Evolutionary conservation across 2,797 vertebrate species (phyloP), one percentile per base, ranked within the genome.

Genomic region (Poeciliopsis infans): DNA sequence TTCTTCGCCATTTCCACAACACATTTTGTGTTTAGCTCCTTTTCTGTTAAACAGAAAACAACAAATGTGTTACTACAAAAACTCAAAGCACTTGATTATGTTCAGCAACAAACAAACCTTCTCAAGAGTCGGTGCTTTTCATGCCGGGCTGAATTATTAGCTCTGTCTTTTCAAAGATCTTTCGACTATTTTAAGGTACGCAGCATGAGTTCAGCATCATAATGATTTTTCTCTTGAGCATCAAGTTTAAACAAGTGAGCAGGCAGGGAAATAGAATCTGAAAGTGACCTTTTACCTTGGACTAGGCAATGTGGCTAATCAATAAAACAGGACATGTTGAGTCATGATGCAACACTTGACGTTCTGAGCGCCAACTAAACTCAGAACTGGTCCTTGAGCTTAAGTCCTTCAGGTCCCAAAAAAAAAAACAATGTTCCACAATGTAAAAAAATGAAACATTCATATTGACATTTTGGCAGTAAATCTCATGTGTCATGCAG

Each of bases 11-110:
- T 96, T 72, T 96, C 96, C 91, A 96, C 92, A 31, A 96, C 93
- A 89, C 96, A 96, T 95, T 96, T 96, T 33, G 96, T 96, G 92
- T 96, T 96, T 75, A 96, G 82, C 79, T 96, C 96, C 88, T 95
- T 96, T 93, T 96, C 96, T 96, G 93, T 85, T 75, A 77, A 86
- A 68, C 39, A 87, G 47, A 90, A 0, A 82, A 73, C 3, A 85
- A 15, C 41, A 53, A 73, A 0, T 11, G n/a, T 25, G 59, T 86
- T 79, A 85, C 18, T 75, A 71, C 2, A 28, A 70, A 28, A 69
- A 0, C 31, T 15, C 18, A 6, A 66, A n/a, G 72, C 53, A 12
- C 55, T 68, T 2, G 33, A 46, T n/a, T 43, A 36, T 28, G 20
- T 6, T 49, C 57, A 25, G n/a, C 8, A 36, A 73, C 66, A 59